These are phyloP conservation scores for Leptura quadrifasciata DNA, from an alignment of 2,888 invertebrate genomes.

Conservation along the genomic window DNA sequence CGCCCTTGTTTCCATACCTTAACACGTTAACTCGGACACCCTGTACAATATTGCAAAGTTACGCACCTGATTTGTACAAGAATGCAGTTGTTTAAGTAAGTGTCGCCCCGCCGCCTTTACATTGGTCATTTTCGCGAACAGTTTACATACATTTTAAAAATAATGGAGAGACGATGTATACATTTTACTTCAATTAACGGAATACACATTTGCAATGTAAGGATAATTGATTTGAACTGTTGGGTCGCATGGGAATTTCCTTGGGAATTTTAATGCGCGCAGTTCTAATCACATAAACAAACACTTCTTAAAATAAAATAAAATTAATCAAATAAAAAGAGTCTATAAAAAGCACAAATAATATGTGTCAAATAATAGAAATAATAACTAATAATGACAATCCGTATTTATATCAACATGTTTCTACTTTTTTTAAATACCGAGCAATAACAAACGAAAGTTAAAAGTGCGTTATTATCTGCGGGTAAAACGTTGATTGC, in stretches of 20 bases:
- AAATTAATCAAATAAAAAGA: constrained; percentile 1
- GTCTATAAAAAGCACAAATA: constrained; percentile 66
- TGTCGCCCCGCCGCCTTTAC: not conserved
- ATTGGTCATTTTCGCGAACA: not conserved
- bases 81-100: too few relatives aligned
- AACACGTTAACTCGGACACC: too few relatives aligned
- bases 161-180: not conserved
- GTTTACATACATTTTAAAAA: not conserved
- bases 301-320: constrained; percentile 42
- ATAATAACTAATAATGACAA: too few relatives aligned
- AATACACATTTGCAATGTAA: constrained; percentile 14
- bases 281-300: constrained; percentile 19
- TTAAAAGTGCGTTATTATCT: too few relatives aligned
- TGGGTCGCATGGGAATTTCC: constrained; percentile 4
- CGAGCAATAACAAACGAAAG: too few relatives aligned
- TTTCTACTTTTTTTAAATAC: too few relatives aligned
- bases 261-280: constrained; percentile 12
- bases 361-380: not conserved
- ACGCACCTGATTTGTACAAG: too few relatives aligned
- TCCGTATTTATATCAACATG: too few relatives aligned
- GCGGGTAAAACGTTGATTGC: too few relatives aligned
- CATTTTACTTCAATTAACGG: constrained; percentile 8
- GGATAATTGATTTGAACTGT: constrained; percentile 18
- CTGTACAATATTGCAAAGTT: too few relatives aligned
- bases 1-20: too few relatives aligned